phyloP scores from a whole-genome alignment of 2,797 vertebrate genomes.

The Pogoniulus pusillus region DNA sequence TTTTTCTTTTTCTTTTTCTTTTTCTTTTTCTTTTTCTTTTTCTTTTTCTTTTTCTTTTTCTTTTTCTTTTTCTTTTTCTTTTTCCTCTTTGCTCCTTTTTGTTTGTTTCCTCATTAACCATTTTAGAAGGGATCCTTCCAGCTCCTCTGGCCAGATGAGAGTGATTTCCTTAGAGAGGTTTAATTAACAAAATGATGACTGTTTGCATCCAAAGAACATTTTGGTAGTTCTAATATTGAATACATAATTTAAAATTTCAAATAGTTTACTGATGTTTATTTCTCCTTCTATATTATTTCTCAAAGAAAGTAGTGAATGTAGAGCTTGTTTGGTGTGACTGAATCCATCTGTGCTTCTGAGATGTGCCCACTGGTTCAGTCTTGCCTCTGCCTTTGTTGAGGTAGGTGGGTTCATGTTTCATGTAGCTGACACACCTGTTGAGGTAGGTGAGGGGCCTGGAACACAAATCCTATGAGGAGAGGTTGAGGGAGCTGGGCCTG shows the following conservation, averaged over 20 bases:
- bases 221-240: background rate
- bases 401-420: background rate
- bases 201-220: background rate
- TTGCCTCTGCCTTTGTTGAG: background rate
- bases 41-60: accelerated
- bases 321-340: background rate
- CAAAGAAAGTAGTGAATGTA: background rate
- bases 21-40: background rate
- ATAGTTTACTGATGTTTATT: background rate
- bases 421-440: background rate
- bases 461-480: no score
- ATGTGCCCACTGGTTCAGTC: background rate
- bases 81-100: background rate
- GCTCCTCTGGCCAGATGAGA: background rate
- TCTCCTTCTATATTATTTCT: background rate
- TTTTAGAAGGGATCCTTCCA: background rate
- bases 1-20: background rate
- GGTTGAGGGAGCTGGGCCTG: no score
- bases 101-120: background rate
- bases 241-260: background rate
- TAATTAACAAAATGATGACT: background rate
- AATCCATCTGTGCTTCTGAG: background rate
- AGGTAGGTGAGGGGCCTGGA: no score
- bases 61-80: no score
- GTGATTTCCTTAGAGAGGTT: background rate